These are phyloP conservation scores for Crypturellus tataupa DNA, from an alignment of 2,797 vertebrate genomes.

Conservation along the genomic window DNA sequence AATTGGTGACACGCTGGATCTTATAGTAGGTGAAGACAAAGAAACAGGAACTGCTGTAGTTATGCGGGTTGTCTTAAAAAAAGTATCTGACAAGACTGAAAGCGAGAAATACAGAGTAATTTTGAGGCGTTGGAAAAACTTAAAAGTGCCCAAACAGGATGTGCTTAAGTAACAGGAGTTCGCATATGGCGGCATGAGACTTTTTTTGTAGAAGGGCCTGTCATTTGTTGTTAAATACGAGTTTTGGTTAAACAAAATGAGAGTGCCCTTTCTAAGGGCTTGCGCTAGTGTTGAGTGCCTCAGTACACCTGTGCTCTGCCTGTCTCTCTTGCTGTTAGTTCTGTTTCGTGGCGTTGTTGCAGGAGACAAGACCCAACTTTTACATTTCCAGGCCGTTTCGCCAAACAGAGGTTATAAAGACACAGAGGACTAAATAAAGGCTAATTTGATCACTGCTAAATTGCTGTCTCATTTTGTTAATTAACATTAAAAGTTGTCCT, in stretches of 20 bases:
- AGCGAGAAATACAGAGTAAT: slow-evolving; percentile 88
- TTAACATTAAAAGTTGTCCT: slow-evolving; percentile 38
- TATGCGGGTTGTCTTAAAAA: slow-evolving; percentile 89
- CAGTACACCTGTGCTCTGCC: not conserved
- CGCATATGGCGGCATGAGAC: slow-evolving; percentile 1
- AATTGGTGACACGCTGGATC: slow-evolving; percentile 91
- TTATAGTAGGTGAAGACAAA: slow-evolving; percentile 87
- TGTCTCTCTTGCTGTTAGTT: not conserved
- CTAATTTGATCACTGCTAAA: not conserved
- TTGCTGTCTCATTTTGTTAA: not conserved
- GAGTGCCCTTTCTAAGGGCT: slow-evolving; percentile 65
- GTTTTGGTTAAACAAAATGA: slow-evolving; percentile 72
- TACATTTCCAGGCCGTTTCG: not conserved
- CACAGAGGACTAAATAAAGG: slow-evolving; percentile 20
- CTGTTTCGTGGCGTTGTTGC: not conserved
- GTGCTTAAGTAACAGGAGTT: slow-evolving; percentile 59
- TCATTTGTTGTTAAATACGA: slow-evolving; percentile 29
- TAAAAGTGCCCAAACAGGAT: slow-evolving; percentile 87
- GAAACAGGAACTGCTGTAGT: slow-evolving; percentile 86
- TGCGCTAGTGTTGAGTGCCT: not conserved
- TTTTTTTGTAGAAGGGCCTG: not conserved
- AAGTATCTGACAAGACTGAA: slow-evolving; percentile 80
- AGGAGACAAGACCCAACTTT: not conserved
- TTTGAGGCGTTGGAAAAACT: slow-evolving; percentile 90
- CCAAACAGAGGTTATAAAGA: not conserved